Evolutionary conservation across 2,888 invertebrate species (phyloP).

Genomic region (Lepas anatifera): DNA sequence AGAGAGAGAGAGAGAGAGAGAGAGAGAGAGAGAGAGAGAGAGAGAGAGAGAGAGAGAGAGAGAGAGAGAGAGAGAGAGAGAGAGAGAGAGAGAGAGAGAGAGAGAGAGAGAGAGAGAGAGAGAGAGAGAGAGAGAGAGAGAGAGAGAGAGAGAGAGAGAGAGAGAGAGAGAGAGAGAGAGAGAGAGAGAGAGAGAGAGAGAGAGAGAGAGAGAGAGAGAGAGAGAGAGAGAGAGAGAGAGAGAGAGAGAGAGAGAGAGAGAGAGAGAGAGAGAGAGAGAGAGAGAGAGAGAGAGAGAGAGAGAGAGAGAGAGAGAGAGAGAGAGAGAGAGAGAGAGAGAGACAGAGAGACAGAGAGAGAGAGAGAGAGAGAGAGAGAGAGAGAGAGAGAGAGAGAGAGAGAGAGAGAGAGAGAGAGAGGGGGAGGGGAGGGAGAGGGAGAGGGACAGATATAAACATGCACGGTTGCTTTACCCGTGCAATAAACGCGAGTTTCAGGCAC

Average conservation of each 20-base stretch:
- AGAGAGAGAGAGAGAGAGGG: too few relatives aligned
- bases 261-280: neutral
- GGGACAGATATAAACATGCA: too few relatives aligned
- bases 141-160: neutral
- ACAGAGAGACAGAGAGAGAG: too few relatives aligned
- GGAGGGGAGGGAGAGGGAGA: too few relatives aligned
- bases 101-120: neutral
- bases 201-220: conserved; percentile 1
- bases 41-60: neutral
- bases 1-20: neutral
- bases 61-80: neutral
- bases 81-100: neutral
- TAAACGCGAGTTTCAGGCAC: too few relatives aligned
- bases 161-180: neutral
- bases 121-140: neutral
- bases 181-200: conserved; percentile 4
- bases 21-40: neutral
- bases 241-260: neutral
- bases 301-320: too few relatives aligned
- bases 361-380: too few relatives aligned
- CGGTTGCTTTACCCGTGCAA: too few relatives aligned
- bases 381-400: too few relatives aligned
- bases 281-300: too few relatives aligned
- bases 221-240: conserved; percentile 13
- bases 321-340: too few relatives aligned